A percentile compares a stretch with the other conserved stretches of the same genome.
phyloP scores from a whole-genome alignment of 2,797 vertebrate species.

The Eulemur rubriventer region DNA sequence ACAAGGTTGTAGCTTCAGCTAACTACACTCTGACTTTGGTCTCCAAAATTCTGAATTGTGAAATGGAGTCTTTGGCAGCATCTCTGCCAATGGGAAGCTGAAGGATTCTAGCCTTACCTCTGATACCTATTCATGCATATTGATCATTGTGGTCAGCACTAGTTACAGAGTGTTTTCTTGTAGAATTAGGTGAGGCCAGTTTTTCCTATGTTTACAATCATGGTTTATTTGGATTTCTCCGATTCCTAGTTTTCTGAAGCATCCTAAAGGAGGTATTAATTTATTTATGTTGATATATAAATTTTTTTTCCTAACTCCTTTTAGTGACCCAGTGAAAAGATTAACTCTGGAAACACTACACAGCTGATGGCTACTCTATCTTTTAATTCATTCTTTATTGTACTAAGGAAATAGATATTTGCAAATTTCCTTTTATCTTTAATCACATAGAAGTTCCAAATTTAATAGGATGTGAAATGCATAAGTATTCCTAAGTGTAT shows the following conservation, averaged over 20 bases:
- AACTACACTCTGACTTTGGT: not conserved
- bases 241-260: constrained; percentile 27
- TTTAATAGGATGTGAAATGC: not conserved
- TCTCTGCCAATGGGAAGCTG: not conserved
- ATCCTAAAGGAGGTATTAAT: not conserved
- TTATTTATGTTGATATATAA: constrained; percentile 2
- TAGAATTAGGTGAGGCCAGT: constrained; percentile 2
- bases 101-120: not conserved
- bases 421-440: constrained; percentile 37
- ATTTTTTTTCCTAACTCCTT: not conserved
- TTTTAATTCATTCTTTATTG: constrained; percentile 19
- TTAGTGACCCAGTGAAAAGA: not conserved
- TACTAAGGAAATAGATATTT: constrained; percentile 38
- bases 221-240: constrained; percentile 42
- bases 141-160: not conserved
- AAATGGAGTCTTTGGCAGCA: not conserved
- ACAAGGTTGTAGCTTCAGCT: constrained; percentile 21
- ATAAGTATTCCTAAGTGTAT: not conserved
- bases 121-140: not conserved
- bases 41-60: constrained; percentile 20
- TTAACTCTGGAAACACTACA: not conserved
- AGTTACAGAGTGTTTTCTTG: not conserved
- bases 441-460: not conserved
- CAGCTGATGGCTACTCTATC: not conserved
- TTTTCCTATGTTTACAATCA: constrained; percentile 26